These are phyloP conservation scores for Falco peregrinus DNA, from an alignment of 2,797 vertebrate genomes.

Conservation along the genomic window DNA sequence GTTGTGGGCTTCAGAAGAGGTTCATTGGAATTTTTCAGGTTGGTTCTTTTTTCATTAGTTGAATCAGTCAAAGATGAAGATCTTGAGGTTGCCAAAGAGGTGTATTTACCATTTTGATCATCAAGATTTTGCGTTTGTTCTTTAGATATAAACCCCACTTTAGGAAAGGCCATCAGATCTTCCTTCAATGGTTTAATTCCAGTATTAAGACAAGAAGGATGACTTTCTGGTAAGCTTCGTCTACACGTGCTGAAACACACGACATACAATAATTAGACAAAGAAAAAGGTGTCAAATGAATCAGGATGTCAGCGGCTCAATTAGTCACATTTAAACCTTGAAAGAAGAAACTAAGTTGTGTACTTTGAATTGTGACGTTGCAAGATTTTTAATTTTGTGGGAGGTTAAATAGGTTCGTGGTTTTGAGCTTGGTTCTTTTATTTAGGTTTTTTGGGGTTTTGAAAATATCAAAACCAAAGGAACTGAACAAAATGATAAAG, in stretches of 20 bases:
- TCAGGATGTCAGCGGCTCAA: neutral
- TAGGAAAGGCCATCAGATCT: conserved; percentile 60
- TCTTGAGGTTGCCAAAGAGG: conserved; percentile 36
- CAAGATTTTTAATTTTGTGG: neutral
- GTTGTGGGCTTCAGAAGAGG: conserved; percentile 38
- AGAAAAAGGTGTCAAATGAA: neutral
- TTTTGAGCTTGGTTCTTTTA: no score
- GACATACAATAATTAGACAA: neutral
- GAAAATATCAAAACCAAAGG: no score
- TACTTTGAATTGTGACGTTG: neutral
- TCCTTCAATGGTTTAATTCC: conserved; percentile 66
- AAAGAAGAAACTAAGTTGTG: neutral
- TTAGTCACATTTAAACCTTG: neutral
- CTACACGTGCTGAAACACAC: conserved; percentile 72
- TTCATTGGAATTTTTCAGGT: conserved; percentile 54
- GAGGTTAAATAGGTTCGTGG: neutral
- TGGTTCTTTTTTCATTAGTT: conserved; percentile 30
- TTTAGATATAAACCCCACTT: conserved; percentile 53
- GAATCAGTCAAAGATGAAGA: conserved; percentile 12
- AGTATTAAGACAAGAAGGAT: conserved; percentile 71
- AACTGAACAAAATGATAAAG: neutral
- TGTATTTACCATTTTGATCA: conserved; percentile 55
- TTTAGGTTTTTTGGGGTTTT: neutral
- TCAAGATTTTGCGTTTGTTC: conserved; percentile 54
- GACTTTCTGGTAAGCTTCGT: conserved; percentile 72